Conservation (phyloP, 2,113 vertebrate species). For the Hippocampus abdominalis region DNA sequence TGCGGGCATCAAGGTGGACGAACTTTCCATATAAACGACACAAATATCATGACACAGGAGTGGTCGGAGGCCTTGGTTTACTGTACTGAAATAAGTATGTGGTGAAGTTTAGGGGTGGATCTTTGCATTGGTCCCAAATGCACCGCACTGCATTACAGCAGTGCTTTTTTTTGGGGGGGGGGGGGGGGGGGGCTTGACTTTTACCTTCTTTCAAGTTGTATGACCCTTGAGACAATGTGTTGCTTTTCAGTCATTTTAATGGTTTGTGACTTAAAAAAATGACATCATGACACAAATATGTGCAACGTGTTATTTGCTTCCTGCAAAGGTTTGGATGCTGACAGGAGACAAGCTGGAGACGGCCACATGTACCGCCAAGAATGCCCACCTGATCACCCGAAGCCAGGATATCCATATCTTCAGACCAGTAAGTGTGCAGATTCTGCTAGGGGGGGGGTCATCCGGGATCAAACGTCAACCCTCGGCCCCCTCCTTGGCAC, state of each 20-base stretch:
- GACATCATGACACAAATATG: not conserved
- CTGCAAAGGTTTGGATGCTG: slow-evolving; percentile 94
- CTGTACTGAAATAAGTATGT: not conserved
- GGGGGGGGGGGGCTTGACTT: too few species aligned
- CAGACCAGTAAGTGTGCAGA: slow-evolving; percentile 77
- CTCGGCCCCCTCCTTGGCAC: slow-evolving; percentile 20
- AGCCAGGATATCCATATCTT: slow-evolving; percentile 95
- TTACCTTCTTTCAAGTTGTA: not conserved
- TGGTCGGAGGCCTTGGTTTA: not conserved
- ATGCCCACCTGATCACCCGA: slow-evolving; percentile 93
- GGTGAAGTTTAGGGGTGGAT: not conserved
- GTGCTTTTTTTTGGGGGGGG: not conserved
- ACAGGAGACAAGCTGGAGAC: slow-evolving; percentile 97
- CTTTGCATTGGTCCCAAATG: not conserved
- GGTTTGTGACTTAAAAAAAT: not conserved
- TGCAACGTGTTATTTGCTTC: slow-evolving; percentile 8
- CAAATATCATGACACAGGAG: slow-evolving; percentile 14
- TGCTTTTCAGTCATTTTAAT: not conserved
- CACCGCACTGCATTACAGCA: too few species aligned
- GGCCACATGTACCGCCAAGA: slow-evolving; percentile 94
- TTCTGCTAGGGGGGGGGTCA: slow-evolving; percentile 9
- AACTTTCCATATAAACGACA: slow-evolving; percentile 10
- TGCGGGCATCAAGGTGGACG: slow-evolving; percentile 90
- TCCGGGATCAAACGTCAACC: slow-evolving; percentile 34
- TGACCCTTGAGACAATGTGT: not conserved